Percentiles rank a stretch among this genome's conserved stretches.
These are phyloP conservation scores for Carterocephalus palaemon DNA, from an alignment of 2,888 invertebrate genomes.

Conservation along the genomic window DNA sequence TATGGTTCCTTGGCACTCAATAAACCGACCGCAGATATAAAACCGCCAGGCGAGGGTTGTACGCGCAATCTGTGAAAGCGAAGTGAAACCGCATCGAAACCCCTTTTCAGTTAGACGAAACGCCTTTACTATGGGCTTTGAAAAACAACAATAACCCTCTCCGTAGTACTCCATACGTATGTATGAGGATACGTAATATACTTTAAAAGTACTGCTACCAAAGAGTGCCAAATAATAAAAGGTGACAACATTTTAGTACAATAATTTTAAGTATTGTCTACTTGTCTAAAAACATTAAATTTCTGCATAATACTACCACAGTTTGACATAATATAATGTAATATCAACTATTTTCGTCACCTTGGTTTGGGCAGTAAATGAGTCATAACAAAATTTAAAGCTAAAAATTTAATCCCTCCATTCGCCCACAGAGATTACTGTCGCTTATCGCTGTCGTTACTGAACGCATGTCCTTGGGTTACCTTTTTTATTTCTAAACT, in stretches of 20 bases:
- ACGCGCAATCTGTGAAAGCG: slow-evolving; percentile 53
- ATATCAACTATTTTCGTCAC: too few species aligned
- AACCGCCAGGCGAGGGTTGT: slow-evolving; percentile 35
- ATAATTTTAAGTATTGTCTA: too few species aligned
- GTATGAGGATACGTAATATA: slow-evolving; percentile 71
- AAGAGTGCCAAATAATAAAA: slow-evolving; percentile 44
- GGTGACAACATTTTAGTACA: slow-evolving; percentile 12
- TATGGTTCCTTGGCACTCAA: slow-evolving; percentile 70
- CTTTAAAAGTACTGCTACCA: slow-evolving; percentile 56
- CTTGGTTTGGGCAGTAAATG: too few species aligned
- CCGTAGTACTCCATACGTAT: slow-evolving; percentile 43
- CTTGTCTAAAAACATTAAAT: too few species aligned
- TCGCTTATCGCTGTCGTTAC: too few species aligned
- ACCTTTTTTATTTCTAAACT: too few species aligned
- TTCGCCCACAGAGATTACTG: too few species aligned
- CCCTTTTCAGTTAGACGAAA: slow-evolving; percentile 59
- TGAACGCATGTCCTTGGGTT: too few species aligned
- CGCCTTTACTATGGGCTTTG: slow-evolving; percentile 58
- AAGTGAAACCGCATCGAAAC: slow-evolving; percentile 47
- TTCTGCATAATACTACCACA: too few species aligned
- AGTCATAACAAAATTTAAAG: too few species aligned
- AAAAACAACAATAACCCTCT: slow-evolving; percentile 74
- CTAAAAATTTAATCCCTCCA: too few species aligned
- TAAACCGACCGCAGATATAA: slow-evolving; percentile 61
- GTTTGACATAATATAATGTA: too few species aligned